Evolutionary conservation across 2,113 vertebrate species (phyloP).

Genomic region (Eretmochelys imbricata): DNA sequence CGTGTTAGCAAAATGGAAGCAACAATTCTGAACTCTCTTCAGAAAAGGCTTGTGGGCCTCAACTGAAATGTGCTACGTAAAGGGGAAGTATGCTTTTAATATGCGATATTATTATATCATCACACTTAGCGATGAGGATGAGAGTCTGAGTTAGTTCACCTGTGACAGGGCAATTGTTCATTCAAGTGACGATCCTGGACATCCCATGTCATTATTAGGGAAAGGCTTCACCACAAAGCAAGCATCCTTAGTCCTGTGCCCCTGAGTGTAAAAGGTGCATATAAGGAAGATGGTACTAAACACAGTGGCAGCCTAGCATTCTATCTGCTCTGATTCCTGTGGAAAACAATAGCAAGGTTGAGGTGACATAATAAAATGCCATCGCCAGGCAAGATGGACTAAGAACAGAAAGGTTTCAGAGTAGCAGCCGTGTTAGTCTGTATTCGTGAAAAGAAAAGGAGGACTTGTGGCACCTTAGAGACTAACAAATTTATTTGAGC

Average conservation of each 20-base stretch:
- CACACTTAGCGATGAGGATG: background rate
- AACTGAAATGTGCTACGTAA: background rate
- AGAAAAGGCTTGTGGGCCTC: background rate
- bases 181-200: background rate
- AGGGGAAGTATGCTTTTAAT: background rate
- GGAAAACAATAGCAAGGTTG: fast-evolving
- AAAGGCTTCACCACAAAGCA: background rate
- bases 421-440: too few relatives aligned
- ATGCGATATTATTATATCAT: background rate
- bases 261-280: background rate
- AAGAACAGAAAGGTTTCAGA: background rate
- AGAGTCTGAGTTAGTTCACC: background rate
- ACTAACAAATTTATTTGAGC: too few relatives aligned
- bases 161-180: background rate
- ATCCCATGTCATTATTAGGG: background rate
- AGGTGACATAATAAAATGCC: background rate
- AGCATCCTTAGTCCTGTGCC: background rate
- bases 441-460: too few relatives aligned
- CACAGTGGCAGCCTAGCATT: background rate
- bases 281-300: background rate
- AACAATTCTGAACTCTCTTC: background rate
- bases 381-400: background rate
- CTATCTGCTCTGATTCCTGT: background rate
- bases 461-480: too few relatives aligned
- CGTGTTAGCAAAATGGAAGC: background rate